Evolutionary conservation across 2,797 vertebrate genomes (phyloP).

Genomic region (Acrossocheilus fasciatus): DNA sequence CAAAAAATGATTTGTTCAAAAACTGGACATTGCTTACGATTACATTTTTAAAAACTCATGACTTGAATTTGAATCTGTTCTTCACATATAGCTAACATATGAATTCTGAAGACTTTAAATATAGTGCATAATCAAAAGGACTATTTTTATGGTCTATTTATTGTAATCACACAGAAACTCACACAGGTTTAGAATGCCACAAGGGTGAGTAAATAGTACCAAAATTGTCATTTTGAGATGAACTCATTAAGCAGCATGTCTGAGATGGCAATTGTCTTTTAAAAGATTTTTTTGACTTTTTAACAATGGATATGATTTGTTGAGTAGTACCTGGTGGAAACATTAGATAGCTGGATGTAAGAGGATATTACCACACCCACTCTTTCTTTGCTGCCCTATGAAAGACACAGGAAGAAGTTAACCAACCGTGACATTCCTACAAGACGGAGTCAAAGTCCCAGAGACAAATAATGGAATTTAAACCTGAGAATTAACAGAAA

Average conservation of each 20-base stretch:
- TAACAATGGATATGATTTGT: constrained; percentile 23
- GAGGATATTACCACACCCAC: constrained; percentile 90
- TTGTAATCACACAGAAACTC: background rate
- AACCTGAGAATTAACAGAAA: background rate
- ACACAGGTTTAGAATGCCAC: background rate
- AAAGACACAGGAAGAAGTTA: constrained; percentile 45
- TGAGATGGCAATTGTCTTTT: background rate
- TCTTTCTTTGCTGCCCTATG: constrained; percentile 86
- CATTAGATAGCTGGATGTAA: constrained; percentile 89
- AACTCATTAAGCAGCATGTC: background rate
- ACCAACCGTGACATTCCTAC: background rate
- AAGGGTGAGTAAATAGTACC: background rate
- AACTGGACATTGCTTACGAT: background rate
- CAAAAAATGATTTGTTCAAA: background rate
- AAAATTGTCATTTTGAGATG: background rate
- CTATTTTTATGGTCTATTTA: background rate
- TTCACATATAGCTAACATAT: background rate
- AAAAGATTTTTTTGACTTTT: constrained; percentile 21
- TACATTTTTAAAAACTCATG: too few species aligned
- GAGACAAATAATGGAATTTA: constrained; percentile 1
- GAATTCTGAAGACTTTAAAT: background rate
- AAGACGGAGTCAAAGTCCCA: background rate
- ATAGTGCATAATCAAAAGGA: background rate
- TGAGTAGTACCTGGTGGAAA: constrained; percentile 86
- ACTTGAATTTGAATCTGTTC: background rate